Base-by-base conservation (phyloP, 1,140 invertebrate species). In the Saccostrea echinata region DNA sequence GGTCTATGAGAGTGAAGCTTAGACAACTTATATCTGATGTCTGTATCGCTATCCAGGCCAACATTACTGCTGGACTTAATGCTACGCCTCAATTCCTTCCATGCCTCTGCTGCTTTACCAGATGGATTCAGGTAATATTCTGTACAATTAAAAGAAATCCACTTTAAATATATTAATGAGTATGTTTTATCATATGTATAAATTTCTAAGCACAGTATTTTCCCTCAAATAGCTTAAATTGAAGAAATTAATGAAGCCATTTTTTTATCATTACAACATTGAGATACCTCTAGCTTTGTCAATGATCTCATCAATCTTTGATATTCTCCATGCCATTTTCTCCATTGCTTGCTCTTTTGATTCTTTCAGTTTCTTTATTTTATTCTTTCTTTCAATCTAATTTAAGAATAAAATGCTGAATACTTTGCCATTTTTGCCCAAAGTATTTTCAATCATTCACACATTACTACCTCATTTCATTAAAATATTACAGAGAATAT, bases 371-470 rank as follows among this genome's bases (percentile, higher is more conserved):
- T 76, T 76, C 16, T 6, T 33, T 76, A 76, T 33, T 27, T 27
- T 76, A 27, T 76, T 30, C 27, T 76, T 33, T 33, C 68, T 76
- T 76, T 76, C 68, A 76, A 76, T 76, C 68, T 76, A n/a, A 61
- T 61, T 16, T 21, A n/a, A 8, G n/a, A 21, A 61, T 1, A 18
- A 61, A n/a, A 57, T 57, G 13, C 55, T 43, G 43, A 43, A 43
- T 4, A 43, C 43, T 43, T 43, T 43, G 35, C 35, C 9, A 0
- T 43, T 43, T 43, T 0, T 43, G 43, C 43, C 43, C 43, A 43
- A 43, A 43, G 43, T 43, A 43, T 43, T 43, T 0, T 43, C 43
- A 43, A 2, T 9, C 43, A 43, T 2, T 43, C 43, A 6, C 6
- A 2, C 4, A 43, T 43, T 43, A 43, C 4, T 0, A 9, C 6